These are phyloP conservation scores for Furnarius figulus DNA, from an alignment of 2,113 vertebrate genomes.

Conservation along the genomic window DNA sequence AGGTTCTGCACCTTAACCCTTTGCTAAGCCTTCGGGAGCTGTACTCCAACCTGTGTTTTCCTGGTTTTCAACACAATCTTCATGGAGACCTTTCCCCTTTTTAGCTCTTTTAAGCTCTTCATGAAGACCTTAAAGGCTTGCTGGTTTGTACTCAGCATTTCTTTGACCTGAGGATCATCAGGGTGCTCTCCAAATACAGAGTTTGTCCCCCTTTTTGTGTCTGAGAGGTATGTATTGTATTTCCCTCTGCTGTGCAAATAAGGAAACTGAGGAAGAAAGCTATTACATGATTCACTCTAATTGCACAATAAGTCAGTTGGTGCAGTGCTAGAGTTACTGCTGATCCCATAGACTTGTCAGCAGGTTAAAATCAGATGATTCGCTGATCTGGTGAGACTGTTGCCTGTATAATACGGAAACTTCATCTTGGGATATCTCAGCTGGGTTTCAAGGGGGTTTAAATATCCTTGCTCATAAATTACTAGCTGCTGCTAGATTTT, in stretches of 20 bases:
- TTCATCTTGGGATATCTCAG: background rate
- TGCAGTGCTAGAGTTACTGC: background rate
- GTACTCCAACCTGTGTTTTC: background rate
- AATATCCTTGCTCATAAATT: background rate
- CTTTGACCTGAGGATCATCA: background rate
- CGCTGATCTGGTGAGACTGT: background rate
- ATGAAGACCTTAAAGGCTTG: background rate
- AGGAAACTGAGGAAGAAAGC: constrained; percentile 1
- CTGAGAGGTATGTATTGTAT: background rate
- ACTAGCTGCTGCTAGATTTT: background rate
- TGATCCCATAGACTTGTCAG: background rate
- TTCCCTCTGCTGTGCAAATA: constrained; percentile 5
- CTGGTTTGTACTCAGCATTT: background rate
- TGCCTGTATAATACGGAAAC: background rate
- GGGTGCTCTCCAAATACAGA: background rate
- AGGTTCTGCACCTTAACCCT: background rate
- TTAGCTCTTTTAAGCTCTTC: background rate
- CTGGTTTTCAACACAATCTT: background rate
- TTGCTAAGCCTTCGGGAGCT: background rate
- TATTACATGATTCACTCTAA: constrained; percentile 28
- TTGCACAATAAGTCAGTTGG: background rate
- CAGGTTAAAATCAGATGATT: constrained; percentile 20
- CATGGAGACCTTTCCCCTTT: background rate
- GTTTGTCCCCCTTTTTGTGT: background rate
- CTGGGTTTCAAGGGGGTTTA: background rate